These are phyloP conservation scores for Noctuana brunneofusca DNA, from an alignment of 2,888 invertebrate species.

Conservation along the genomic window DNA sequence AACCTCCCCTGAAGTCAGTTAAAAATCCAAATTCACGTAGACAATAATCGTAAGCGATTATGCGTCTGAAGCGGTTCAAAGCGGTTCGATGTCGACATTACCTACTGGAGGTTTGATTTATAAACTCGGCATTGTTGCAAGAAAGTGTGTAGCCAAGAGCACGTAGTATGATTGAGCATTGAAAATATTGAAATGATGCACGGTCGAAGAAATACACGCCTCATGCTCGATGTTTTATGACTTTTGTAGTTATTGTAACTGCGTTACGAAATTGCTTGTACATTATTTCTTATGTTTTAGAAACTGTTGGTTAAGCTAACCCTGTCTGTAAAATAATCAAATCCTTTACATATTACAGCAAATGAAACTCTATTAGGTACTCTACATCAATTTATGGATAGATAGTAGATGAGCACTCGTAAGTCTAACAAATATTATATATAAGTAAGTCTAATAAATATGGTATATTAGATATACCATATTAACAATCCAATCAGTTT, in stretches of 20 bases:
- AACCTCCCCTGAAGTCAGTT: no score
- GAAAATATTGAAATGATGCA: constrained; percentile 23
- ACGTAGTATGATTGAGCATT: constrained; percentile 17
- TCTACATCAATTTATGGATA: no score
- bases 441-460: no score
- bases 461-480: no score
- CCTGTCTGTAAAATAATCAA: no score
- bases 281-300: not conserved
- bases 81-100: constrained; percentile 42
- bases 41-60: constrained; percentile 25
- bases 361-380: no score
- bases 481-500: no score
- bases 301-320: not conserved
- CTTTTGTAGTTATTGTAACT: constrained; percentile 9
- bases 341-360: no score
- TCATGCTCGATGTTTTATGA: not conserved
- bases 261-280: constrained; percentile 11
- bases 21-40: no score
- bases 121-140: constrained; percentile 36
- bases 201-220: constrained; percentile 9
- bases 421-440: no score
- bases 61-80: constrained; percentile 45
- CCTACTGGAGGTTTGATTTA: constrained; percentile 36
- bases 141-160: constrained; percentile 21
- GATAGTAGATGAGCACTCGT: no score